A percentile compares a stretch with the other conserved stretches of the same genome.
These are phyloP conservation scores for Siniperca scherzeri DNA, from an alignment of 2,797 vertebrate genomes.

Conservation along the genomic window DNA sequence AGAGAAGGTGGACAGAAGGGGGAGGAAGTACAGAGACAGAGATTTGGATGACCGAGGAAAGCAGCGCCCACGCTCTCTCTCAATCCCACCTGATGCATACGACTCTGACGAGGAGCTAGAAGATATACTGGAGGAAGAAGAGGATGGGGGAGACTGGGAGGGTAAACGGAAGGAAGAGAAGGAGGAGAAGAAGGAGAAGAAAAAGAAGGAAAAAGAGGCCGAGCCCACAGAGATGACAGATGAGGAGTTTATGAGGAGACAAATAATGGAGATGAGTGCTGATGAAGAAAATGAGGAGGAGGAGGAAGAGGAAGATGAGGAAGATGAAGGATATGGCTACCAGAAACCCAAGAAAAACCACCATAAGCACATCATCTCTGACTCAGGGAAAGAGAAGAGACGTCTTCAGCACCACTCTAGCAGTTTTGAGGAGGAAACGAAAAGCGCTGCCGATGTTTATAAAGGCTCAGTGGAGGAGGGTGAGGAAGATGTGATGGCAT, in stretches of 20 bases:
- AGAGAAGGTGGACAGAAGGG: slow-evolving; percentile 85
- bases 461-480: slow-evolving; percentile 86
- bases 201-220: slow-evolving; percentile 84
- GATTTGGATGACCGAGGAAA: slow-evolving; percentile 89
- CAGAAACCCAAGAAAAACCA: slow-evolving; percentile 87
- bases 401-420: slow-evolving; percentile 90
- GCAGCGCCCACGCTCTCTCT: slow-evolving; percentile 93
- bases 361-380: slow-evolving; percentile 87
- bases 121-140: slow-evolving; percentile 95
- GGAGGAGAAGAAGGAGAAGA: slow-evolving; percentile 90
- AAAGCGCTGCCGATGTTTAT: slow-evolving; percentile 87
- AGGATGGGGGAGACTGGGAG: slow-evolving; percentile 92
- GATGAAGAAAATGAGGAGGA: slow-evolving; percentile 93
- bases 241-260: slow-evolving; percentile 97
- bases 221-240: slow-evolving; percentile 90
- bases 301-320: slow-evolving; percentile 85
- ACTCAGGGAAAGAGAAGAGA: slow-evolving; percentile 92
- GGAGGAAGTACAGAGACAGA: slow-evolving; percentile 82
- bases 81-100: slow-evolving; percentile 94
- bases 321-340: slow-evolving; percentile 89
- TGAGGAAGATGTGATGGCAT: slow-evolving; percentile 90
- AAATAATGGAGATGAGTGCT: slow-evolving; percentile 98
- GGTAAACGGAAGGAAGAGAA: slow-evolving; percentile 89
- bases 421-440: slow-evolving; percentile 92
- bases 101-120: slow-evolving; percentile 97